Base-by-base conservation (phyloP, 30 jellyfish, hydroid and myxozoan species). In the Aurelia aurita region DNA sequence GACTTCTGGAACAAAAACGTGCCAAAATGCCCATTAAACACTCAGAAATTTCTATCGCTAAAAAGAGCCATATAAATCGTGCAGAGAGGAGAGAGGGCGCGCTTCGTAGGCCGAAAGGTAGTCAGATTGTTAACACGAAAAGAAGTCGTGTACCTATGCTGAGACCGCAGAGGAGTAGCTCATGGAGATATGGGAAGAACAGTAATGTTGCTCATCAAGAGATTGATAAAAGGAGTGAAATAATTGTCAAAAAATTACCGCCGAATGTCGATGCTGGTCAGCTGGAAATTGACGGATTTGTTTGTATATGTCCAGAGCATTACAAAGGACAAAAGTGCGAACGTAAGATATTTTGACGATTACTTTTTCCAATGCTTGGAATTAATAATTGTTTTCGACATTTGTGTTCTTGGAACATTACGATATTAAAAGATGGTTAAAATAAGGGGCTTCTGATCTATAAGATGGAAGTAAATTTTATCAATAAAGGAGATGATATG, bases 261-360 rank as follows among this genome's bases (percentile, higher is more conserved):
- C 66, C 89, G 3, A 87, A 87, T 22, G 98, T 92, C 31, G 87
- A 89, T 68, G 45, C 84, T 43, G 54, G 59, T 31, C 88, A 54
- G 46, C 74, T 93, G 79, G 84, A 81, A 23, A 35, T 73, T n/a
- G 90, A 81, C 58, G 98, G 98, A n/a, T 93, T 82, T 77, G 89
- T 81, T 2, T 93, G 98, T 74, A 58, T 77, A 16, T 93, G 98
- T 63, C 91, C 96, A 19, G 86, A 70, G 64, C 92, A 93, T 28
- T 93, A 74, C 84, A 93, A 83, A 79, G 98, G 98, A 49, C 83
- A 69, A 68, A 93, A 83, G 43, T 93, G 98, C 74, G 93, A 69
- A 64, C 81, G 98, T 92, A 67, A 45, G 95, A 3, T 22, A 49
- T 12, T 6, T 20, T 51, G 3, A 20, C 8, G 2, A 14, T 11